phyloP scores from a whole-genome alignment of 2,888 invertebrate species.

The Chymomyza caudatula region DNA sequence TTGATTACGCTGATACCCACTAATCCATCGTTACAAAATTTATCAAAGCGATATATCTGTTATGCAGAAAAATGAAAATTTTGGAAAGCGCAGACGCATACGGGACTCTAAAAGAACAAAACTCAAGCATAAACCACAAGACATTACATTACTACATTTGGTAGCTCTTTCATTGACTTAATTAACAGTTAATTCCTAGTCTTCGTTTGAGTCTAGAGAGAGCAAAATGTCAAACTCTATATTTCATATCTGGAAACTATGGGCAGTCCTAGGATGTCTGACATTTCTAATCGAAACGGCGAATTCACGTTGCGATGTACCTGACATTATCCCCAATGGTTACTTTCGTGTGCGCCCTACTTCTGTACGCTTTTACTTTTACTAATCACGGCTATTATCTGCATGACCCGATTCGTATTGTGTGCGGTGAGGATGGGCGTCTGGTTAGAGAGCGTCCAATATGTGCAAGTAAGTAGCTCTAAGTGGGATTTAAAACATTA shows the following conservation, averaged over 20 bases:
- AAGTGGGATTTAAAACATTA: not conserved
- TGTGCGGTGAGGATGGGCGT: constrained; percentile 24
- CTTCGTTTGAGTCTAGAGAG: constrained; percentile 16
- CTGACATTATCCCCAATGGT: constrained; percentile 28
- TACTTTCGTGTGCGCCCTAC: not conserved
- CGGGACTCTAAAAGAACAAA: too few relatives aligned
- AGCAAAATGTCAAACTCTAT: constrained; percentile 30
- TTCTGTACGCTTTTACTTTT: constrained; percentile 27
- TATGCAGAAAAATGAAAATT: too few relatives aligned
- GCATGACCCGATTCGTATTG: constrained; percentile 4
- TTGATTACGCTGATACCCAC: too few relatives aligned
- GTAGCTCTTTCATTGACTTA: not conserved
- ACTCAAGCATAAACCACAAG: too few relatives aligned
- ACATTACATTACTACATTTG: too few relatives aligned
- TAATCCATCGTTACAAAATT: too few relatives aligned
- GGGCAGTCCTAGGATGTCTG: not conserved
- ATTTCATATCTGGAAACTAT: not conserved
- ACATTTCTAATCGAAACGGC: not conserved
- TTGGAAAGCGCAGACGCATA: too few relatives aligned
- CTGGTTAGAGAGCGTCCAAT: constrained; percentile 42
- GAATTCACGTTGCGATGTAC: constrained; percentile 24
- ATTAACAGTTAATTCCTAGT: constrained; percentile 15
- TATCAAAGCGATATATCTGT: too few relatives aligned
- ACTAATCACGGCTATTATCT: constrained; percentile 14
- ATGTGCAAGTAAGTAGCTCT: constrained; percentile 51